These are phyloP conservation scores for Psammodynastes pulverulentus DNA, from an alignment of 2,113 vertebrate species.

Conservation along the genomic window DNA sequence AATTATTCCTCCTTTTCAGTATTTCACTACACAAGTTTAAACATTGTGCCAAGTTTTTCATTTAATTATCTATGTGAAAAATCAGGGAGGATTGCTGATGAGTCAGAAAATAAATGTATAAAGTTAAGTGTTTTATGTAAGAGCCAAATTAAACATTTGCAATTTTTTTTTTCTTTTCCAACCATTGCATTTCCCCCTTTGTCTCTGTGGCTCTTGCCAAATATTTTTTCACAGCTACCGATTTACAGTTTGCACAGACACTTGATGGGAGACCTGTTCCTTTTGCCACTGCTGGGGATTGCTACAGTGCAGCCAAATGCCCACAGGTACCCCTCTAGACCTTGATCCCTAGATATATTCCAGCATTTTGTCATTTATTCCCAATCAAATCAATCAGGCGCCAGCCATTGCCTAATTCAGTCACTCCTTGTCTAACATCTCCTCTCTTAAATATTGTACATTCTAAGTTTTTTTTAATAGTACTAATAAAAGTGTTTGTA, in stretches of 20 bases:
- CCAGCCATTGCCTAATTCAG: not conserved
- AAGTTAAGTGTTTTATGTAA: constrained; percentile 7
- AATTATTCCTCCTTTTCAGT: not conserved
- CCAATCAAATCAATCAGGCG: not conserved
- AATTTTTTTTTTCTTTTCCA: constrained; percentile 32
- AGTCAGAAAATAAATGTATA: constrained; percentile 8
- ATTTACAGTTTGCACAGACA: constrained; percentile 87
- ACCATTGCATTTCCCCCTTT: constrained; percentile 3
- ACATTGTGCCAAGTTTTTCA: not conserved
- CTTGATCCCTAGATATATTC: constrained; percentile 31
- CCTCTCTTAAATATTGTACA: not conserved
- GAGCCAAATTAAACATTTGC: constrained; percentile 24
- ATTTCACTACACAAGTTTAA: not conserved
- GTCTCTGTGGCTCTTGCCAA: constrained; percentile 18
- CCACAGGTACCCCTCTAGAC: constrained; percentile 82
- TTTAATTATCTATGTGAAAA: constrained; percentile 23
- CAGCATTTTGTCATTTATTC: constrained; percentile 40
- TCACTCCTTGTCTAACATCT: not conserved
- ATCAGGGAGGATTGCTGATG: not conserved
- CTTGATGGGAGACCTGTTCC: constrained; percentile 86
- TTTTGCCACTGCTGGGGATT: constrained; percentile 94
- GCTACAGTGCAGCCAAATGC: constrained; percentile 90
- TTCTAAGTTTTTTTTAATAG: not conserved
- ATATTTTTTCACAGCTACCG: constrained; percentile 78
- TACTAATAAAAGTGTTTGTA: not conserved